Conservation (phyloP, 2,888 invertebrate genomes). For the Cryptus armator region DNA sequence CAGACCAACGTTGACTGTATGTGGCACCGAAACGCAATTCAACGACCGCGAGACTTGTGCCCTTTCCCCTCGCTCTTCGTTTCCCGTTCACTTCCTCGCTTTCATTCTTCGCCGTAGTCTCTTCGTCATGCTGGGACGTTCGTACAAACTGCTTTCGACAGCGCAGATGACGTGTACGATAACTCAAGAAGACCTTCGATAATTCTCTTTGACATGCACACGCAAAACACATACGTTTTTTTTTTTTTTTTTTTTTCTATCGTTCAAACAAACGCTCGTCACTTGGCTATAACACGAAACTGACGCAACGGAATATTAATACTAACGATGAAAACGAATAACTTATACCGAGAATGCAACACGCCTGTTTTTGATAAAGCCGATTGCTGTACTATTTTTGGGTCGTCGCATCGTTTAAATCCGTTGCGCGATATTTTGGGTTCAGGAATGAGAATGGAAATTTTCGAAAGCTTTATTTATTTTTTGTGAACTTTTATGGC, state of each 20-base stretch:
- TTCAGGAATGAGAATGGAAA: no score
- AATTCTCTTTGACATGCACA: slow-evolving; percentile 28
- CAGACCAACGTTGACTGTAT: slow-evolving; percentile 21
- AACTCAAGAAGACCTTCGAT: slow-evolving; percentile 36
- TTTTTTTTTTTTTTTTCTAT: slow-evolving; percentile 29
- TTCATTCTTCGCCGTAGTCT: neutral
- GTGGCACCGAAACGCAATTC: slow-evolving; percentile 34
- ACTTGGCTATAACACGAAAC: slow-evolving; percentile 14
- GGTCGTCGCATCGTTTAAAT: no score
- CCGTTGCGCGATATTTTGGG: no score
- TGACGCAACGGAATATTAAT: slow-evolving; percentile 24
- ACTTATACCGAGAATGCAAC: neutral
- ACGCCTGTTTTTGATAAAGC: neutral
- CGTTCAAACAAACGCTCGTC: neutral
- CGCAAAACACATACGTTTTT: neutral
- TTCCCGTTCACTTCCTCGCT: neutral
- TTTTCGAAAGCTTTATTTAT: no score
- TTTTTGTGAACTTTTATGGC: no score
- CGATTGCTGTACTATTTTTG: neutral
- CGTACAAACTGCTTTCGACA: slow-evolving; percentile 21
- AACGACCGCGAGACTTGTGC: neutral
- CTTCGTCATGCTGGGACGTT: slow-evolving; percentile 13
- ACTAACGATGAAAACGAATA: neutral
- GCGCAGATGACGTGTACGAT: slow-evolving; percentile 22
- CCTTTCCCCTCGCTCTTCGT: slow-evolving; percentile 22